phyloP scores from a whole-genome alignment of 2,113 vertebrate genomes.

The Xiphias gladius region DNA sequence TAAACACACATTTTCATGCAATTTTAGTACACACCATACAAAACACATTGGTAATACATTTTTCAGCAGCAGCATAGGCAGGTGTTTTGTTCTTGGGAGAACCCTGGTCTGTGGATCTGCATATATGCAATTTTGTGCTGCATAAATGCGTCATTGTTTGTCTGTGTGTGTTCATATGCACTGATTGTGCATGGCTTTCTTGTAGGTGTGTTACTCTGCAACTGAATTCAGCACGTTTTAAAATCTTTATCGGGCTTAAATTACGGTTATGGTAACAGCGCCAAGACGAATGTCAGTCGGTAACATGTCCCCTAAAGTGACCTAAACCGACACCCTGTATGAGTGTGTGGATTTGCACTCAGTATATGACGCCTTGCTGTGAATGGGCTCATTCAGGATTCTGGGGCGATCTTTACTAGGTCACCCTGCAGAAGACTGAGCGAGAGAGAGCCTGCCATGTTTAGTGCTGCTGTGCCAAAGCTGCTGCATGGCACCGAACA shows the following conservation, averaged over 20 bases:
- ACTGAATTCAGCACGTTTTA: neutral
- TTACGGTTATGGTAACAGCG: neutral
- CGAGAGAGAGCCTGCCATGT: constrained; percentile 55
- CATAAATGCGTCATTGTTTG: neutral
- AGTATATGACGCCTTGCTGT: constrained; percentile 34
- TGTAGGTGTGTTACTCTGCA: neutral
- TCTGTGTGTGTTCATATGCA: constrained; percentile 3
- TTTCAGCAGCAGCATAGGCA: neutral
- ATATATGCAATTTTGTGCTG: neutral
- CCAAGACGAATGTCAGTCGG: constrained; percentile 13
- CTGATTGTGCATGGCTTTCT: neutral
- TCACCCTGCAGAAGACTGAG: constrained; percentile 66
- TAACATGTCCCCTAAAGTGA: constrained; percentile 24
- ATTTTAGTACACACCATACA: neutral
- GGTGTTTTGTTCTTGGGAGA: neutral
- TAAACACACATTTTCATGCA: neutral
- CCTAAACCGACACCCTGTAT: constrained; percentile 5
- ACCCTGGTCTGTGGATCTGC: neutral
- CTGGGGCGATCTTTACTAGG: constrained; percentile 66
- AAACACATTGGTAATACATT: neutral
- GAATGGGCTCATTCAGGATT: constrained; percentile 77
- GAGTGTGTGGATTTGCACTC: constrained; percentile 11
- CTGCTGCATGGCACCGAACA: constrained; percentile 68
- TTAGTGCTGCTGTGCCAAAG: constrained; percentile 65
- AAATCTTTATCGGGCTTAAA: neutral